These are phyloP conservation scores for Drosophila tristis DNA, from an alignment of 1,140 invertebrate genomes.

Conservation along the genomic window DNA sequence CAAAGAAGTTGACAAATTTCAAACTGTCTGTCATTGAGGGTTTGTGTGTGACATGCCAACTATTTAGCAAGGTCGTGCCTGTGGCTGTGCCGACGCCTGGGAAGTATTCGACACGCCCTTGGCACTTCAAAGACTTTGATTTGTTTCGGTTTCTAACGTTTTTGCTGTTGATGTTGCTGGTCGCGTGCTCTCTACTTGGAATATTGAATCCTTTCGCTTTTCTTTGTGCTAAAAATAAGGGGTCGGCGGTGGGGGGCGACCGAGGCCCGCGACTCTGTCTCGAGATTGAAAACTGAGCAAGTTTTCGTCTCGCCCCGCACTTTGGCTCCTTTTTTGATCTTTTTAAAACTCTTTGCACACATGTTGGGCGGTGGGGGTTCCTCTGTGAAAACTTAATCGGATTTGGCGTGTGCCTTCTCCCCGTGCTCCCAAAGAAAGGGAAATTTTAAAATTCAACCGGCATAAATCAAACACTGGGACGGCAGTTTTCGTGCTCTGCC, in stretches of 20 bases:
- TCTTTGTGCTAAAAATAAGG: slow-evolving; percentile 13
- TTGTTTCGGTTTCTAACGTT: slow-evolving; percentile 21
- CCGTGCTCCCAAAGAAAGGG: slow-evolving; percentile 30
- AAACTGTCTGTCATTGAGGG: slow-evolving; percentile 24
- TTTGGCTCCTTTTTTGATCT: slow-evolving; percentile 44
- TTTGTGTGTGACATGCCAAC: slow-evolving; percentile 43
- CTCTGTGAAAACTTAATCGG: slow-evolving; percentile 76
- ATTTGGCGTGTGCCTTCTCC: slow-evolving; percentile 68
- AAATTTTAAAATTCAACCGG: slow-evolving; percentile 81
- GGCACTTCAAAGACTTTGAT: slow-evolving; percentile 76
- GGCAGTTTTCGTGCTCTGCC: slow-evolving; percentile 70
- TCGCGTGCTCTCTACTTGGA: slow-evolving; percentile 40
- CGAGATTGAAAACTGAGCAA: slow-evolving; percentile 65
- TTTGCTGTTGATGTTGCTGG: slow-evolving; percentile 29
- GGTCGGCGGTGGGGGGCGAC: not conserved
- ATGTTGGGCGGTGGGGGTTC: slow-evolving; percentile 1
- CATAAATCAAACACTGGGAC: slow-evolving; percentile 77
- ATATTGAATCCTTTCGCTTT: slow-evolving; percentile 77
- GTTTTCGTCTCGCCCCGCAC: slow-evolving; percentile 52
- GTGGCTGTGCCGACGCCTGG: not conserved
- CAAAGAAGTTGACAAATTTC: slow-evolving; percentile 20
- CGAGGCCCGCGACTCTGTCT: slow-evolving; percentile 27
- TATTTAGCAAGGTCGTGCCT: slow-evolving; percentile 48
- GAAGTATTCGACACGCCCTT: slow-evolving; percentile 16
- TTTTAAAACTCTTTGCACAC: slow-evolving; percentile 62